A percentile compares a stretch with the other conserved stretches of the same genome.
phyloP scores from a whole-genome alignment of 2,888 invertebrate species.

The Monoplex corrugatus region DNA sequence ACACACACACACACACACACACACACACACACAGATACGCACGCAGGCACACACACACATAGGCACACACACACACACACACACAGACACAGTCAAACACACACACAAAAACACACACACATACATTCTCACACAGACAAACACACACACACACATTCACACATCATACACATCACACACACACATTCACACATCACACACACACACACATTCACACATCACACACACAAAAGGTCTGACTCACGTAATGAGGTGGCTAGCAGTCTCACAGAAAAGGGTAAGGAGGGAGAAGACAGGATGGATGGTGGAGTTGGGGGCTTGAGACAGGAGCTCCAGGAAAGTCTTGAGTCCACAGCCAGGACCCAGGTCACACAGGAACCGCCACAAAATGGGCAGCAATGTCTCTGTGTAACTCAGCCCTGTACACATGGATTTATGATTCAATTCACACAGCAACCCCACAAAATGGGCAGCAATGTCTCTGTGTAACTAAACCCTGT shows the following conservation, averaged over 20 bases:
- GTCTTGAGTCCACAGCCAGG: slow-evolving; percentile 93
- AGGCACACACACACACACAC: background rate
- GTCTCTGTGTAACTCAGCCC: slow-evolving; percentile 96
- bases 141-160: background rate
- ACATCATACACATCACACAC: background rate
- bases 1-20: background rate
- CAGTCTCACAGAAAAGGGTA: slow-evolving; percentile 95
- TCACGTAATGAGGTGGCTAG: slow-evolving; percentile 98
- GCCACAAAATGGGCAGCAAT: slow-evolving; percentile 94
- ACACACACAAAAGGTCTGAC: slow-evolving; percentile 79
- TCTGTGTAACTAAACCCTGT: no score
- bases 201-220: background rate
- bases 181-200: background rate
- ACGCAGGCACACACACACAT: background rate
- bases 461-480: background rate
- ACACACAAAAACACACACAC: slow-evolving; percentile 25
- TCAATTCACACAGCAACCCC: no score
- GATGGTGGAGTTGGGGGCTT: slow-evolving; percentile 88
- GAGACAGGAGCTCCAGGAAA: slow-evolving; percentile 91
- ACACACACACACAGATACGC: background rate
- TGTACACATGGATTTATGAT: slow-evolving; percentile 80
- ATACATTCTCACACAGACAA: background rate
- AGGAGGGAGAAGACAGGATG: slow-evolving; percentile 96
- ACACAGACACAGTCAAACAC: background rate
- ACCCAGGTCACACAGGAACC: slow-evolving; percentile 93